These are phyloP conservation scores for Drosophila ezoana DNA, from an alignment of 2,888 invertebrate genomes.

Conservation along the genomic window DNA sequence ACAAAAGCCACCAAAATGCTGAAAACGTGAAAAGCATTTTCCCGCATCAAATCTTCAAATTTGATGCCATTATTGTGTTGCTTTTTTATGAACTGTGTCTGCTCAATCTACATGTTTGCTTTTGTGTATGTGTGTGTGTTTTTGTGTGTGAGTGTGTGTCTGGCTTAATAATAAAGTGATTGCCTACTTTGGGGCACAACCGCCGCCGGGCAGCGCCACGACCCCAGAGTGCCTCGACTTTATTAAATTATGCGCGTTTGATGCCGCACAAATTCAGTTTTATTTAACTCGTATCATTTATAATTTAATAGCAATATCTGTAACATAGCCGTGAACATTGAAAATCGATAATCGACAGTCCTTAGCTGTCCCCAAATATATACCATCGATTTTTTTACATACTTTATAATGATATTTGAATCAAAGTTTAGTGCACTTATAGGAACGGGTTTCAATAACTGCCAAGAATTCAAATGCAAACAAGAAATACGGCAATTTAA, in stretches of 20 bases:
- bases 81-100: slow-evolving; percentile 57
- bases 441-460: too few species aligned
- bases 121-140: slow-evolving; percentile 5
- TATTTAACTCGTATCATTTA: slow-evolving; percentile 38
- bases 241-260: slow-evolving; percentile 72
- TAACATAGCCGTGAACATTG: not conserved
- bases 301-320: slow-evolving; percentile 29
- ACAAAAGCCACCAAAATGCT: slow-evolving; percentile 45
- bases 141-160: slow-evolving; percentile 17
- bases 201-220: slow-evolving; percentile 27
- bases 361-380: not conserved
- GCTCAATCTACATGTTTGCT: not conserved
- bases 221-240: slow-evolving; percentile 37
- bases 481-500: too few species aligned
- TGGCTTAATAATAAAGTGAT: slow-evolving; percentile 73
- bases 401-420: too few species aligned
- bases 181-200: slow-evolving; percentile 50
- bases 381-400: too few species aligned
- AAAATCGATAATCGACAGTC: not conserved
- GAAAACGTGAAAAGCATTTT: slow-evolving; percentile 69
- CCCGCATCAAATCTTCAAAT: slow-evolving; percentile 73
- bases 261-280: slow-evolving; percentile 60
- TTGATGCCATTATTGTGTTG: slow-evolving; percentile 71
- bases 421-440: too few species aligned
- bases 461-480: too few species aligned